phyloP scores from a whole-genome alignment of 35 echinoderm and acorn worm species.

The Hemicentrotus pulcherrimus region DNA sequence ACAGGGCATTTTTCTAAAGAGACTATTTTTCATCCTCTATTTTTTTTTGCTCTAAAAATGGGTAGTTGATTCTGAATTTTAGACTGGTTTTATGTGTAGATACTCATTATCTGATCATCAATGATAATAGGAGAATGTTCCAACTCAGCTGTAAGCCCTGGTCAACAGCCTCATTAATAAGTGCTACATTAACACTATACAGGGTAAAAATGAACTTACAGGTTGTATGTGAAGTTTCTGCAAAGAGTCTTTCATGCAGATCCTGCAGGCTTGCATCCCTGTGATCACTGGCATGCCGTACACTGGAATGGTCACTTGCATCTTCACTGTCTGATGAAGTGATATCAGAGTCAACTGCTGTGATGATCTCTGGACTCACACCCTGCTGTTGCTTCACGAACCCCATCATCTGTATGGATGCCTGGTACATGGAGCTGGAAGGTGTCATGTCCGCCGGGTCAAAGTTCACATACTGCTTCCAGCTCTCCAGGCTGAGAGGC shows the following conservation, averaged over 20 bases:
- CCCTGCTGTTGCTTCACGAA: slow-evolving; percentile 46
- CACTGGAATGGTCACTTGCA: slow-evolving; percentile 35
- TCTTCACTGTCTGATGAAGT: slow-evolving; percentile 35
- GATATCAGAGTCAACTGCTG: neutral
- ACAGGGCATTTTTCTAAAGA: too few relatives aligned
- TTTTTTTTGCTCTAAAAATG: too few relatives aligned
- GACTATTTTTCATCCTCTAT: too few relatives aligned
- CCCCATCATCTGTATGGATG: slow-evolving; percentile 49
- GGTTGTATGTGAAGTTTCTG: neutral
- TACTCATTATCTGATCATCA: too few relatives aligned
- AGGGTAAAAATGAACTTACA: neutral
- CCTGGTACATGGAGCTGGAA: slow-evolving; percentile 44
- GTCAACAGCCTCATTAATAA: too few relatives aligned
- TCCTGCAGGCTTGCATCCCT: slow-evolving; percentile 34
- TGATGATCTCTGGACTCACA: slow-evolving; percentile 52
- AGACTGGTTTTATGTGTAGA: too few relatives aligned
- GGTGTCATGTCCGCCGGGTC: slow-evolving; percentile 38
- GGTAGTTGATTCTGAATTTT: too few relatives aligned
- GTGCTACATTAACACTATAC: neutral
- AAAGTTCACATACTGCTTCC: slow-evolving; percentile 49
- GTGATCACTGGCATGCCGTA: neutral
- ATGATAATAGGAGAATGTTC: too few relatives aligned
- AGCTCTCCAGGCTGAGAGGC: slow-evolving; percentile 41
- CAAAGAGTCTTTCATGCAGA: slow-evolving; percentile 46
- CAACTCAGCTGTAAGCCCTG: too few relatives aligned